Evolutionary conservation across 2,888 invertebrate genomes (phyloP).

Genomic region (Callosobruchus maculatus): DNA sequence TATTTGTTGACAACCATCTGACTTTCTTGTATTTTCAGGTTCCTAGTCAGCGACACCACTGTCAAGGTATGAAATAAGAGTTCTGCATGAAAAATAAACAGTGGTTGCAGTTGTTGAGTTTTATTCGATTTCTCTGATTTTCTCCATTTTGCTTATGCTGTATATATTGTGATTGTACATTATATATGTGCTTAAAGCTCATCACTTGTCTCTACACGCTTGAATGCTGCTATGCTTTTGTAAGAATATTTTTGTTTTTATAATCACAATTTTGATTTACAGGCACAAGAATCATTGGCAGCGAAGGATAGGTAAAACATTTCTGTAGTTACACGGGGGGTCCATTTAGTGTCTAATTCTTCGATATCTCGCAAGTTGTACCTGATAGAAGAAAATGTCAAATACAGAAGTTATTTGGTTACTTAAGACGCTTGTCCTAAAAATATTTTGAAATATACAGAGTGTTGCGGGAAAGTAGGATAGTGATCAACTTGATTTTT

Average conservation of each 20-base stretch:
- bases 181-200: background rate
- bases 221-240: background rate
- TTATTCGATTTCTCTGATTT: background rate
- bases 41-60: background rate
- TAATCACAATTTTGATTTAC: slow-evolving; percentile 9
- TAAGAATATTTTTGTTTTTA: background rate
- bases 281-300: slow-evolving; percentile 15
- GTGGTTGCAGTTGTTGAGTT: background rate
- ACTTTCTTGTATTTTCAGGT: background rate
- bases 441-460: too few species aligned
- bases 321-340: background rate
- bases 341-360: too few species aligned
- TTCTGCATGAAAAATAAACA: background rate
- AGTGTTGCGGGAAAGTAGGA: too few species aligned
- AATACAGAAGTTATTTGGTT: too few species aligned
- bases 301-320: slow-evolving; percentile 34
- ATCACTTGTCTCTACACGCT: background rate
- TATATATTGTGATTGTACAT: background rate
- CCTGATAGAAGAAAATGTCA: too few species aligned
- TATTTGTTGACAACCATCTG: too few species aligned
- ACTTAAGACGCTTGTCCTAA: too few species aligned
- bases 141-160: background rate
- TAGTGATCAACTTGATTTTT: too few species aligned
- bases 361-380: too few species aligned
- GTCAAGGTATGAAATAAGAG: background rate